Base-by-base conservation (phyloP, 2,888 invertebrate genomes). In the Morpho achilles region DNA sequence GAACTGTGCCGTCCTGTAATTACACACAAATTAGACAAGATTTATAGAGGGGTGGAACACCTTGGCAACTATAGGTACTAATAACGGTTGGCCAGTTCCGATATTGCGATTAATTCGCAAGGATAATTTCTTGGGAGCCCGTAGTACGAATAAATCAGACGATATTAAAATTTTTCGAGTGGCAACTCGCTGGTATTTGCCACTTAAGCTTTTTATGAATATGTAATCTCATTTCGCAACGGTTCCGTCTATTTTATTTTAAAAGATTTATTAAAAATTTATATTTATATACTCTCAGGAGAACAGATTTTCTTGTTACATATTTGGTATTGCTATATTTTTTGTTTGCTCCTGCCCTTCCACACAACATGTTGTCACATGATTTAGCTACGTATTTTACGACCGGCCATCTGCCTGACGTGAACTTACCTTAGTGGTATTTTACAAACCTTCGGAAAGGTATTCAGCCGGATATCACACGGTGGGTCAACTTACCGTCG, bases 11-110 rank as follows among this genome's bases (percentile, higher is more conserved):
- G 82, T 82, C 82, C 87, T 87, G 87, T 90, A 90, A 90, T 90
- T 89, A 90, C 90, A 89, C 88, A 90, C 88, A 90, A 90, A 90
- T 90, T 90, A 90, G 88, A 87, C 86, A 89, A 90, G 89, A 90
- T 90, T 90, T 90, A 90, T 89, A 75, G 89, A 83, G 87, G 90
- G 90, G 89, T 84, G 84, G 82, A 84, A 87, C 89, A 90, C 89
- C 89, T 90, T 89, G 81, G 88, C 84, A 90, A 90, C 90, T 87
- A 85, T 82, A 79, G 84, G 84, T 85, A 88, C 86, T 86, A 87
- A 87, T 88, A 88, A 88, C 83, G 87, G 83, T 81, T 81, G 84
- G 86, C 82, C 84, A 84, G 78, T 77, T 76, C 76, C 80, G 80
- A 87, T 88, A 89, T 88, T 86, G 82, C 85, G 82, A 84, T 86